Base-by-base conservation (phyloP, 2,888 invertebrate species). In the Troides oblongomaculatus region DNA sequence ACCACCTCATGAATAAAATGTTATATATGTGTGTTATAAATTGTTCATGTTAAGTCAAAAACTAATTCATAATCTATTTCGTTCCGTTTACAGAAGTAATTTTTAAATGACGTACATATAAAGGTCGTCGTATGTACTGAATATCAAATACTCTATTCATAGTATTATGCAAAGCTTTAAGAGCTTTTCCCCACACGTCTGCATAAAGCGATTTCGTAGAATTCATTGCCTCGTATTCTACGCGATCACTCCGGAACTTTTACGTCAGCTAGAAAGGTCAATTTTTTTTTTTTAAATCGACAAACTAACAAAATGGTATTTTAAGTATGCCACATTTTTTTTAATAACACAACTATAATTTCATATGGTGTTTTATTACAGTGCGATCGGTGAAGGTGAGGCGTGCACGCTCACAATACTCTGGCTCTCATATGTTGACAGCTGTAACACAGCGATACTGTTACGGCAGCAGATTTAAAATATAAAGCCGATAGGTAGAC, bases 121-220 rank as follows among this genome's bases (percentile, higher is more conserved):
- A 58, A 68, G 64, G 64, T 63, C 63, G 64, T 68, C 59, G 53
- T 60, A 64, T 68, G 68, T 64, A 68, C 60, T 59, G 64, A 64
- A 63, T 60, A 64, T 68, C 68, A 63, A 68, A 69, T 69, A 64
- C 69, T 64, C 64, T 69, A 69, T 69, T 69, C 69, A 64, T 64
- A 61, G 64, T 69, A 69, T 69, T 69, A 69, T 69, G 69, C 69
- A 69, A 69, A 69, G 57, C 69, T 64, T 57, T 65, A 62, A 69
- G 61, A 53, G 57, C 62, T 69, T 69, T 68, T 57, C 65, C 64
- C 69, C 69, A 65, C 65, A 65, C 64, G 69, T 65, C 65, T 69
- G 69, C 61, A 69, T 69, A 69, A 65, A 69, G 69, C 65, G 69
- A 69, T 69, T 69, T 69, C 69, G 65, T 69, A 46, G 69, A 65